Percentiles rank a stretch among this genome's conserved stretches.
Conservation (phyloP, 1,140 invertebrate species). For the Dreissena polymorpha region DNA sequence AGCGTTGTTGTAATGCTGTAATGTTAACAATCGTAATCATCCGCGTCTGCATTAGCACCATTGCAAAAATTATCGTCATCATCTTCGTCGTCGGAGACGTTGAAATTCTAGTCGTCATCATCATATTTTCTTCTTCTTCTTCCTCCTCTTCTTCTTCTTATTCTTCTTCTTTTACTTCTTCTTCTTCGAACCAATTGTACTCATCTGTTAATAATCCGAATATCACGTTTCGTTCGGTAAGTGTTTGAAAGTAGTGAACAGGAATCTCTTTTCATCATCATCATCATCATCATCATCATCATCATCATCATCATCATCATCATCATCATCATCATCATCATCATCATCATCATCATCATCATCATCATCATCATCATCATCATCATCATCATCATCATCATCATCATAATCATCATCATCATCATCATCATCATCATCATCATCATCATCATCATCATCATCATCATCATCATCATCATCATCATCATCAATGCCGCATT, state of each 20-base stretch:
- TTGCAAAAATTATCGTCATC: background rate
- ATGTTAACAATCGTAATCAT: too few relatives aligned
- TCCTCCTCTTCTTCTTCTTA: background rate
- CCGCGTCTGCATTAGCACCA: background rate
- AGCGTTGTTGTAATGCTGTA: too few relatives aligned
- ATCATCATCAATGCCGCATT: too few relatives aligned
- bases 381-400: background rate
- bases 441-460: background rate
- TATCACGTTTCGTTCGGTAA: background rate
- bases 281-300: slow-evolving; percentile 10
- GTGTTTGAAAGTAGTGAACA: background rate
- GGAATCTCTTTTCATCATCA: background rate
- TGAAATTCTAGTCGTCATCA: background rate
- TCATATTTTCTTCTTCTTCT: background rate
- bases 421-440: background rate
- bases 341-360: background rate
- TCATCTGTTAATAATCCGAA: background rate
- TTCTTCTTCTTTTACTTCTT: background rate
- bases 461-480: background rate
- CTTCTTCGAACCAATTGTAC: background rate
- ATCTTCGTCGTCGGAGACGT: background rate
- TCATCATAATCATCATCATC: background rate
- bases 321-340: slow-evolving; percentile 13
- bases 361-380: slow-evolving; percentile 26
- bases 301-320: slow-evolving; percentile 15